Evolutionary conservation across 2,888 invertebrate genomes (phyloP).

Genomic region (Temnothorax ravouxi): DNA sequence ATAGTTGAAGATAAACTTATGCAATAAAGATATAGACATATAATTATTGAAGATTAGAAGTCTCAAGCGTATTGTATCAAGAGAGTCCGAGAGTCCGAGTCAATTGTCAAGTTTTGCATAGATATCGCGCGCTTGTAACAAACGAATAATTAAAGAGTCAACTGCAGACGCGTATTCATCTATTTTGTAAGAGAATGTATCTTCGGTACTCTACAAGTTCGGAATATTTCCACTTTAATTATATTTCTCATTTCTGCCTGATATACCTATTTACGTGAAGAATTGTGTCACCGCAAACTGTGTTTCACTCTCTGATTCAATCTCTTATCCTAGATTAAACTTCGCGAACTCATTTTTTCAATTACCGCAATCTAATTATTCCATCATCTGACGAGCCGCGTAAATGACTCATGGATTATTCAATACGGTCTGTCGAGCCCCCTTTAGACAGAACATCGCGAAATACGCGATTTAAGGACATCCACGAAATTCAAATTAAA

Average conservation of each 20-base stretch:
- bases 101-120: not conserved
- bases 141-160: conserved; percentile 30
- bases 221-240: not conserved
- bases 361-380: conserved; percentile 41
- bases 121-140: not conserved
- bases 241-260: not conserved
- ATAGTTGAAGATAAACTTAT: not conserved
- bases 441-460: not conserved
- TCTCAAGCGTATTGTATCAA: not conserved
- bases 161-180: not conserved
- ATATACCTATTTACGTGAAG: conserved; percentile 22
- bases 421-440: not conserved
- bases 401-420: conserved; percentile 25
- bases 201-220: not conserved
- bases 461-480: not conserved
- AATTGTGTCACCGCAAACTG: conserved; percentile 24
- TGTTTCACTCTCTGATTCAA: conserved; percentile 15
- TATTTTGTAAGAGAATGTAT: not conserved
- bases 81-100: not conserved
- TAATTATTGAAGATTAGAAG: not conserved
- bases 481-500: not conserved
- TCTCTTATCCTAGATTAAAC: conserved; percentile 37
- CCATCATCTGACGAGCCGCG: conserved; percentile 2
- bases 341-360: conserved; percentile 30
- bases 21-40: not conserved